Evolutionary conservation across 2,113 vertebrate genomes (phyloP), one percentile per base, ranked within the genome.

Genomic region (Gallinago paraguaiae): DNA sequence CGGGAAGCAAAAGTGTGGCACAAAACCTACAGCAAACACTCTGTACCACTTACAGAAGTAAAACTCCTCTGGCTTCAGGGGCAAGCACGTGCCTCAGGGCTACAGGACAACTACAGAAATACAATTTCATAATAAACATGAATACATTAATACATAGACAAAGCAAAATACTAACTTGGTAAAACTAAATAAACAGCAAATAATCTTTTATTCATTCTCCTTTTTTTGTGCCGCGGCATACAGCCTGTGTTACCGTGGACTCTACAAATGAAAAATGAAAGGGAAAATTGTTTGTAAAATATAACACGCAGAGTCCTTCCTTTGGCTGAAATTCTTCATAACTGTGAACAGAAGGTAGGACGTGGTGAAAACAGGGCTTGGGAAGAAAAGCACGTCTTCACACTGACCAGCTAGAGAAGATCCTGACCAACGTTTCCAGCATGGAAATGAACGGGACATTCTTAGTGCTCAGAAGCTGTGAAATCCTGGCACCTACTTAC

Each of bases 151-250:
- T 80, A 86, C 23, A 63, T 23, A 87, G 11, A 61, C 13, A 67
- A 86, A 77, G 53, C 60, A 92, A 95, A 85, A 80, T 35, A 79
- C 35, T 89, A 67, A 76, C 23, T 69, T 39, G 45, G 25, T 65
- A 84, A 86, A 96, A 60, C 72, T 61, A 95, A 92, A 83, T n/a
- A 78, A 96, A 86, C 15, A 68, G 53, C 77, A 86, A 88, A 84
- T 68, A 48, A 90, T 90, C 17, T 90, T 94, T 90, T 80, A 84
- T 88, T 91, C 76, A 65, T 77, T 92, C 51, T 56, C 33, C 22
- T 75, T 74, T 57, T 64, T 91, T 56, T 4, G 2, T 85, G 60
- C 23, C 28, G 60, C 82, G 46, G 65, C 56, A 54, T 80, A 78
- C 28, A 71, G 39, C 46, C 72, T 86, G 27, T 45, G 54, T 71